Percentiles rank a stretch among this genome's conserved stretches.
Evolutionary conservation across 1,140 invertebrate species (phyloP).

Genomic region (Scaptomyza hsui): DNA sequence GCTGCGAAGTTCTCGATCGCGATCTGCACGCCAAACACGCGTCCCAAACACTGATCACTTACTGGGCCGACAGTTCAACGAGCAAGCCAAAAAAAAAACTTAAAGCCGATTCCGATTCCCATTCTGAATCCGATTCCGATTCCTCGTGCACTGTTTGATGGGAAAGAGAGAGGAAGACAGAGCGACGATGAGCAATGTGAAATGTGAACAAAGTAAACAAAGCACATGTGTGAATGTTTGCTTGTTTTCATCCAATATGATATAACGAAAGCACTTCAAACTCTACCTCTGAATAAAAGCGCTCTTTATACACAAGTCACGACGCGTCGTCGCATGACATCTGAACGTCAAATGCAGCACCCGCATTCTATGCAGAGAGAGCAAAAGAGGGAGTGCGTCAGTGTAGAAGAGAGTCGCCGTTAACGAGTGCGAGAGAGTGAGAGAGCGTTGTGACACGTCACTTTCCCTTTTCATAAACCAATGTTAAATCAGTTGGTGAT

Average conservation of each 20-base stretch:
- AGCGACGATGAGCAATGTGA: not conserved
- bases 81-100: constrained; percentile 47
- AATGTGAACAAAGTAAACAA: constrained; percentile 24
- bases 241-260: constrained; percentile 28
- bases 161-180: too few species aligned
- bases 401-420: not conserved
- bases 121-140: constrained; percentile 15
- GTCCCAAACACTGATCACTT: constrained; percentile 61
- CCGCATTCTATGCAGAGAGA: constrained; percentile 4
- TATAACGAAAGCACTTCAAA: constrained; percentile 13
- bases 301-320: constrained; percentile 24
- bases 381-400: constrained; percentile 13
- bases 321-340: constrained; percentile 3
- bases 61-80: not conserved
- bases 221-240: not conserved
- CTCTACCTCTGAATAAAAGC: constrained; percentile 1
- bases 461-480: constrained; percentile 30
- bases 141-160: not conserved
- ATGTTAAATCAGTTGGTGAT: constrained; percentile 16
- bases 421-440: not conserved
- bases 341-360: not conserved
- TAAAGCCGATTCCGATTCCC: constrained; percentile 35
- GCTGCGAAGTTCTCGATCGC: constrained; percentile 35
- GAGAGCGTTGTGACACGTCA: constrained; percentile 2
- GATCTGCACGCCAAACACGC: constrained; percentile 55